Evolutionary conservation across 2,797 vertebrate species (phyloP), one percentile per base, ranked within the genome.

Genomic region (Sebastiscus tertius): DNA sequence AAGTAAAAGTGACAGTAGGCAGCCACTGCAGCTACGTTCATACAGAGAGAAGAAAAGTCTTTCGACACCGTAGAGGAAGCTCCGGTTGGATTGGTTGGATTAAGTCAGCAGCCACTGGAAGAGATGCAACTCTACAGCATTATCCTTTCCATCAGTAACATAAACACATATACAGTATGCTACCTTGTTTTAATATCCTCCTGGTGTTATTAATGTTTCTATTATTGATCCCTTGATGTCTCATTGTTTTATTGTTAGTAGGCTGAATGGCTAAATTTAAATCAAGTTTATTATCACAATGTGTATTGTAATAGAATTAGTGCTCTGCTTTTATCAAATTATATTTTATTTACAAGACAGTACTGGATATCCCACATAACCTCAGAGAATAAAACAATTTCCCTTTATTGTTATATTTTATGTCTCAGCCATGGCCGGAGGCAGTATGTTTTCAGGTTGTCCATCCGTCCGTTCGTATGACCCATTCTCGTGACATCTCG

Each of bases 71-170:
- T 12, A 14, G 39, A 63, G 18, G 55, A 69, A 27, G 29, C 68
- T 66, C 71, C 12, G 58, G 42, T 65, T 68, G 27, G 24, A 52
- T 76, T 55, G 58, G 34, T 65, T 71, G 27, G 24, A 55, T 73
- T 55, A 6, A 72, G 46, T 78, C 58, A 36, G 60, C 22, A 73
- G 59, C 63, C 75, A 71, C 52, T 67, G 39, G 61, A 56, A 13
- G 67, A 80, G 73, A 81, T 81, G 84, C 64, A 70, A 90, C 80
- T 62, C 31, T 66, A 27, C 68, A 72, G 75, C 63, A 54, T 65
- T 67, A 66, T 61, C 66, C 56, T 62, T 82, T 8, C 86, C 68
- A 82, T 78, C 75, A 74, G 60, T 82, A 65, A 66, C 62, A 70
- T 49, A 59, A 74, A 61, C 58, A 58, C 36, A 33, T 10, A 42